Percentiles rank a stretch among this genome's conserved stretches.
Evolutionary conservation across 2,888 invertebrate species (phyloP).

Genomic region (Dione vanillae): DNA sequence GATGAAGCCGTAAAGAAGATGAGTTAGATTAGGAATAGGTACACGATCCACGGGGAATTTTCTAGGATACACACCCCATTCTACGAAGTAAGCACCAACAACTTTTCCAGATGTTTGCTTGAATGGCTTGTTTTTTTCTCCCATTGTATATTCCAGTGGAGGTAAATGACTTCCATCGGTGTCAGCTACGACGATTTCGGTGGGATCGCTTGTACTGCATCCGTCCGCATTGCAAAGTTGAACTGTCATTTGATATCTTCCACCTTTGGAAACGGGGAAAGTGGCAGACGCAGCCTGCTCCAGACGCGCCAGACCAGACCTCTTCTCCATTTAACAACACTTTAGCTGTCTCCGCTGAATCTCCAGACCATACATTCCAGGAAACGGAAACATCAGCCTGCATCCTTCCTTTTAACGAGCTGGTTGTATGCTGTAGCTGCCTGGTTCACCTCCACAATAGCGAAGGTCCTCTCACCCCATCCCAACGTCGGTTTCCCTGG

Average conservation of each 20-base stretch:
- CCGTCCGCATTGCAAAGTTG: conserved; percentile 77
- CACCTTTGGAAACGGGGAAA: conserved; percentile 78
- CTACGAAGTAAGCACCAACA: conserved; percentile 77
- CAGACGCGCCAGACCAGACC: conserved; percentile 66
- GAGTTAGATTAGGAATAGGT: conserved; percentile 76
- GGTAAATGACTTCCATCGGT: conserved; percentile 81
- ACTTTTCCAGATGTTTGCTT: conserved; percentile 80
- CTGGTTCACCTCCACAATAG: conserved; percentile 78
- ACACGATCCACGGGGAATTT: conserved; percentile 76
- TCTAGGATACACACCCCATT: conserved; percentile 80
- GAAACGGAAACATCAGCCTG: conserved; percentile 77
- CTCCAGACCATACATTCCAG: conserved; percentile 80
- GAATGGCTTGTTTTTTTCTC: conserved; percentile 76
- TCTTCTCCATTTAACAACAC: conserved; percentile 70
- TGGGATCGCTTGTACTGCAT: conserved; percentile 71
- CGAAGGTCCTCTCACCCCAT: conserved; percentile 79
- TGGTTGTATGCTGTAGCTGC: conserved; percentile 81
- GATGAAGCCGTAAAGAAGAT: conserved; percentile 77
- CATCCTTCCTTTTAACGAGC: conserved; percentile 70
- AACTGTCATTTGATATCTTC: conserved; percentile 74
- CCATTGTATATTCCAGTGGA: conserved; percentile 69
- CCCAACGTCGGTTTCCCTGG: conserved; percentile 76
- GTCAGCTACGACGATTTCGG: conserved; percentile 76
- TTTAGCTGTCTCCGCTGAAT: conserved; percentile 67
- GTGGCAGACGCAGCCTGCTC: conserved; percentile 68